Evolutionary conservation across 2,113 vertebrate genomes (phyloP), one percentile per base, ranked within the genome.

Genomic region (Monopterus albus): DNA sequence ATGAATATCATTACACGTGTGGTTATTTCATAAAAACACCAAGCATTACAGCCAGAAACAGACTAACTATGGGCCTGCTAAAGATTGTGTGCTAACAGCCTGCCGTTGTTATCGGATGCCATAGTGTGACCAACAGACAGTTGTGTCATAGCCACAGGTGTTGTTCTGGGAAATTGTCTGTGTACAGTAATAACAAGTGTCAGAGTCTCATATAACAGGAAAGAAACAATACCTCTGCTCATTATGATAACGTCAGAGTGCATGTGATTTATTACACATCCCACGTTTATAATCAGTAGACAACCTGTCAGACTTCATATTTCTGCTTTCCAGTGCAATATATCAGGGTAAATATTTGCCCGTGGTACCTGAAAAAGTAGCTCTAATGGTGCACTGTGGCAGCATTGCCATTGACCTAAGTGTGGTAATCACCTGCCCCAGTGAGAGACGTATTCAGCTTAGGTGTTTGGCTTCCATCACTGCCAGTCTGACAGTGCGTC

Each of bases 241-340:
- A 51, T 23, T 40, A 5, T 25, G 17, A 43, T 57, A 10, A 49
- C 63, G 78, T 76, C 63, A 65, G 18, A 52, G 23, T 2, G 23
- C 46, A 42, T 38, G 38, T 63, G 47, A 21, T 58, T 53, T 61
- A 61, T 61, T 38, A 52, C 12, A 1, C 40, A 39, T 63, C 51
- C 17, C 18, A 38, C 2, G 64, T 51, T 79, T 65, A 65, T 66
- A 66, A 75, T 36, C 36, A 55, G 31, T 0, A 13, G 40, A 68
- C n/a, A n/a, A 1, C 5, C 29, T 45, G 52, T 43, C 62, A 35
- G 42, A 43, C 18, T 18, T 33, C 20, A 7, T 66, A 2, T 75
- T 79, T 73, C 67, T 84, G 50, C 50, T 75, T 49, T 51, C 31
- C 7, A 60, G 20, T 40, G 56, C 8, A 61, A 57, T 75, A 60